A percentile compares a stretch with the other conserved stretches of the same genome.
These are phyloP conservation scores for Oxyura jamaicensis DNA, from an alignment of 2,113 vertebrate genomes.

Conservation along the genomic window DNA sequence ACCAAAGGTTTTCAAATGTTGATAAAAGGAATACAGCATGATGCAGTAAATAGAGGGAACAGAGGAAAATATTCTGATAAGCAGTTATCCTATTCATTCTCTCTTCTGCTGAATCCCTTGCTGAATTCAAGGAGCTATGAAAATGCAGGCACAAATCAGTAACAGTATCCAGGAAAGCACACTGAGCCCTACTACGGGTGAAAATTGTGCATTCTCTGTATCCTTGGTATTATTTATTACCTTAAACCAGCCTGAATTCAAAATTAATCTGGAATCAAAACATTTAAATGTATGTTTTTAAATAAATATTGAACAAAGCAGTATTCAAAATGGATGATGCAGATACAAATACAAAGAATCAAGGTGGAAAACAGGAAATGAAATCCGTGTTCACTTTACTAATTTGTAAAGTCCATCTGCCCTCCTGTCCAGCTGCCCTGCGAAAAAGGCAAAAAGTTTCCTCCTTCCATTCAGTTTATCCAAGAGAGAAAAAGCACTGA, in stretches of 20 bases:
- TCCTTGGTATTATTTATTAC: neutral
- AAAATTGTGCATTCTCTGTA: neutral
- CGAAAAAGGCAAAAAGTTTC: neutral
- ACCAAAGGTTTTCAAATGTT: neutral
- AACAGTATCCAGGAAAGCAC: neutral
- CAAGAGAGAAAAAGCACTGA: neutral
- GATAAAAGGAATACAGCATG: neutral
- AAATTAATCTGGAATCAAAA: neutral
- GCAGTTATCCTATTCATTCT: neutral
- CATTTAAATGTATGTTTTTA: neutral
- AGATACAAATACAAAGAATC: neutral
- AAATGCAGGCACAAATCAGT: neutral
- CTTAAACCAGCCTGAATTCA: neutral
- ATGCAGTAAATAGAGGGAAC: neutral
- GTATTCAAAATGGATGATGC: neutral
- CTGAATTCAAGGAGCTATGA: neutral
- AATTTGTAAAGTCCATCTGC: neutral
- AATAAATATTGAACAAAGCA: too few species aligned
- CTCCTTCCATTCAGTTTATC: too few species aligned
- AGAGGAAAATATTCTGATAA: neutral
- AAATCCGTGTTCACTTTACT: neutral
- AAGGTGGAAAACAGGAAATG: neutral
- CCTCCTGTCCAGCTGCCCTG: neutral
- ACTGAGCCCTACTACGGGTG: neutral
- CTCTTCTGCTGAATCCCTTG: neutral